Conservation (phyloP, 2,797 vertebrate species). For the Bucorvus abyssinicus region DNA sequence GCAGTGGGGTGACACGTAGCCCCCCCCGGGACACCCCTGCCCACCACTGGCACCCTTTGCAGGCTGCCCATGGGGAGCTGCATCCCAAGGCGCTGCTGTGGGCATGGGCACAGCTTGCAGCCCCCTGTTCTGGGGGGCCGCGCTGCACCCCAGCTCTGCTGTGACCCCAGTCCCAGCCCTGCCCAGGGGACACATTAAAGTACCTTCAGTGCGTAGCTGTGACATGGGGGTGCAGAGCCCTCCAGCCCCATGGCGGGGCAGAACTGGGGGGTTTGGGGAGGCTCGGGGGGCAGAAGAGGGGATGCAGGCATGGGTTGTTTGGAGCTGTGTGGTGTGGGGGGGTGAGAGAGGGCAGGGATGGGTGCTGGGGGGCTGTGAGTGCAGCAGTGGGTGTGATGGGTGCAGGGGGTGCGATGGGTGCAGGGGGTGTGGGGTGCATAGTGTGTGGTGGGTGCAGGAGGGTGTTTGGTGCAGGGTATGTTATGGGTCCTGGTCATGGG, state of each 20-base stretch:
- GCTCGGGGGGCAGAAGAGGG: not conserved
- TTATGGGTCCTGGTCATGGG: too few relatives aligned
- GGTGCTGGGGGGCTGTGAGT: not conserved
- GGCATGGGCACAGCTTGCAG: not conserved
- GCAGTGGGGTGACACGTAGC: not conserved
- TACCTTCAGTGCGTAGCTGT: not conserved
- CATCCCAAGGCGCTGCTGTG: not conserved
- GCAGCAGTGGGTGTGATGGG: not conserved
- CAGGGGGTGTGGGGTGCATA: too few relatives aligned
- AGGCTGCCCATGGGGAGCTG: not conserved
- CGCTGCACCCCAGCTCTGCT: not conserved
- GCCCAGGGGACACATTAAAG: accelerated
- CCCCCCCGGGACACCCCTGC: too few relatives aligned
- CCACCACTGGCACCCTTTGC: accelerated
- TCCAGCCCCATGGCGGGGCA: not conserved
- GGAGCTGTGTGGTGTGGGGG: not conserved
- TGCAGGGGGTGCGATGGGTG: not conserved
- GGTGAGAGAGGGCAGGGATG: not conserved
- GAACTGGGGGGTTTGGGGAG: not conserved
- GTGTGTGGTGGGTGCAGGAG: too few relatives aligned
- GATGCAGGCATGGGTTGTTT: not conserved
- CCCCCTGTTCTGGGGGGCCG: not conserved
- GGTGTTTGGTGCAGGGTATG: too few relatives aligned
- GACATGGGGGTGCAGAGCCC: not conserved
- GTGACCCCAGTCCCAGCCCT: not conserved